Evolutionary conservation across 2,113 vertebrate genomes (phyloP).

Genomic region (Girardinichthys multiradiatus): DNA sequence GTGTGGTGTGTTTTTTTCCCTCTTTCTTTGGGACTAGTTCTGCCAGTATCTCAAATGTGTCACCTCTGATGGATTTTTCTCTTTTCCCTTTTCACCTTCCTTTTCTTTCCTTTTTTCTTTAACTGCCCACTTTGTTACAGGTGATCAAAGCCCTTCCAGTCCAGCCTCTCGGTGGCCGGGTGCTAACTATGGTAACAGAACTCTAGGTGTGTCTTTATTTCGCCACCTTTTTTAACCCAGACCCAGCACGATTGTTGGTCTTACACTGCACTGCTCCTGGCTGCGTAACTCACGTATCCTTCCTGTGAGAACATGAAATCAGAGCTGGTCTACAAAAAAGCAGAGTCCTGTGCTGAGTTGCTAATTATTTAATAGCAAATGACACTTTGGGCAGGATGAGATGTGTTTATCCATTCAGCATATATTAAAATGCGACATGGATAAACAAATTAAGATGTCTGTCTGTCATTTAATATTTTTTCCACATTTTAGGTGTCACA

Average conservation of each 20-base stretch:
- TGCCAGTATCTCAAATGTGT: constrained; percentile 61
- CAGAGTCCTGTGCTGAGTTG: constrained; percentile 56
- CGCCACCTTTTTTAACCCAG: constrained; percentile 54
- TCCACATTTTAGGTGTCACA: too few species aligned
- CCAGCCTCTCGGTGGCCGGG: constrained; percentile 81
- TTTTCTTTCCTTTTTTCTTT: constrained; percentile 23
- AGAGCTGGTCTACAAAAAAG: constrained; percentile 54
- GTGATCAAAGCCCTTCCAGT: constrained; percentile 84
- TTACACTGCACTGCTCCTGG: constrained; percentile 52
- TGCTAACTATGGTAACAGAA: constrained; percentile 83
- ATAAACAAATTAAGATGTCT: not conserved
- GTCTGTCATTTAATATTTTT: too few species aligned
- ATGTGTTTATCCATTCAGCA: not conserved
- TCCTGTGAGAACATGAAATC: constrained; percentile 26
- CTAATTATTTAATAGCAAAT: constrained; percentile 4
- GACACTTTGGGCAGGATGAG: not conserved
- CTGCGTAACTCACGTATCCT: constrained; percentile 50
- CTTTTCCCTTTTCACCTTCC: constrained; percentile 48
- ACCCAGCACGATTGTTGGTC: constrained; percentile 33
- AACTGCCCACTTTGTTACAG: constrained; percentile 73
- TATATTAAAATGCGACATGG: not conserved
- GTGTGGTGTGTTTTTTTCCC: constrained; percentile 26
- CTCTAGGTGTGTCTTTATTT: constrained; percentile 79
- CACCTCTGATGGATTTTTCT: constrained; percentile 69
- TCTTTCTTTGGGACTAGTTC: constrained; percentile 47